A percentile compares a stretch with the other conserved stretches of the same genome.
Conservation (phyloP, 2,113 vertebrate genomes). For the Triplophysa rosa region DNA sequence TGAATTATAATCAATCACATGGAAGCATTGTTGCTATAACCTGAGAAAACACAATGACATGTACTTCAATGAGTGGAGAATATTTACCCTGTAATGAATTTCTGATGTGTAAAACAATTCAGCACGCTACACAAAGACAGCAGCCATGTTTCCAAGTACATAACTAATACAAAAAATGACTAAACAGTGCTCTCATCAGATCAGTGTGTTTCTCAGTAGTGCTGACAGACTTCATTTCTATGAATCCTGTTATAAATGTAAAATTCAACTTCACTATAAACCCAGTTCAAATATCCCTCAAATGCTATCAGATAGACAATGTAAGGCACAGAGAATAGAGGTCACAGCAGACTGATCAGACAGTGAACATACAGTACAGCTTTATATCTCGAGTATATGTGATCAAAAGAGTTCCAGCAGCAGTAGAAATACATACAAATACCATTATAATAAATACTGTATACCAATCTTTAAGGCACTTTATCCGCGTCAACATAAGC, state of each 20-base stretch:
- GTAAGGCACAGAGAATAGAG: slow-evolving; percentile 2
- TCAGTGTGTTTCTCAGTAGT: slow-evolving; percentile 1
- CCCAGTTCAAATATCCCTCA: no score
- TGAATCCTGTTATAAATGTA: not conserved
- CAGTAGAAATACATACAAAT: not conserved
- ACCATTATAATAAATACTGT: not conserved
- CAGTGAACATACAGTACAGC: not conserved
- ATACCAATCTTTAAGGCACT: not conserved
- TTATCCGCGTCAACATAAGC: not conserved
- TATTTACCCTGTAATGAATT: not conserved
- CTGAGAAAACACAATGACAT: not conserved
- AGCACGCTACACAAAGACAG: not conserved
- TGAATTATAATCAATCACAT: no score
- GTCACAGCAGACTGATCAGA: not conserved
- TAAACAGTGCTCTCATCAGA: not conserved
- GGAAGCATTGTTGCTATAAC: no score
- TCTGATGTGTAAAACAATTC: no score
- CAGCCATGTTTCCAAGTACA: not conserved
- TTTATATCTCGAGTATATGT: not conserved
- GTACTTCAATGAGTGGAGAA: not conserved
- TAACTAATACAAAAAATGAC: not conserved
- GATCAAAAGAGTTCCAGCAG: not conserved
- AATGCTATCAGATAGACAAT: not conserved
- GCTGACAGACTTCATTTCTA: not conserved
- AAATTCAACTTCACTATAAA: not conserved